Evolutionary conservation across 2,888 invertebrate species (phyloP).

Genomic region (Autographa pulchrina): DNA sequence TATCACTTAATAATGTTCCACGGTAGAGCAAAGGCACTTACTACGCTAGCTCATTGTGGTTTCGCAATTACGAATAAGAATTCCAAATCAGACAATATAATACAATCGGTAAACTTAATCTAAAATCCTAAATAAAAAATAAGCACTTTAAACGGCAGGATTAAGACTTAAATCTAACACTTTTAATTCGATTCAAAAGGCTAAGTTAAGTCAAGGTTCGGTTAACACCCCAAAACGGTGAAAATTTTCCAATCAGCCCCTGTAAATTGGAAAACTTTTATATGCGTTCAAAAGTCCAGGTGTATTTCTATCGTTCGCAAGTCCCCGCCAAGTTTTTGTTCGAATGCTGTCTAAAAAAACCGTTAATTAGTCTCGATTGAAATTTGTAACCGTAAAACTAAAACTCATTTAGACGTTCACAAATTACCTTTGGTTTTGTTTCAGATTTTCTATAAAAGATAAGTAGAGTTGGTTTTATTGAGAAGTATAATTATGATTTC

Average conservation of each 20-base stretch:
- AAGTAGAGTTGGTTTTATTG: conserved; percentile 3
- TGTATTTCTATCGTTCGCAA: conserved; percentile 84
- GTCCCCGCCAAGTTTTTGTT: conserved; percentile 80
- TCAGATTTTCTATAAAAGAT: conserved; percentile 14
- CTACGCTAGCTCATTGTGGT: neutral
- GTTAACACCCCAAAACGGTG: conserved; percentile 87
- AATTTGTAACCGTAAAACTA: conserved; percentile 64
- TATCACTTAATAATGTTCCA: neutral
- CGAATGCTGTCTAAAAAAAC: conserved; percentile 75
- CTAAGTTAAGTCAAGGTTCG: conserved; percentile 83
- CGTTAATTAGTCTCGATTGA: conserved; percentile 77
- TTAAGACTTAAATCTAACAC: conserved; percentile 64
- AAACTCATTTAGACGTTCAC: conserved; percentile 59
- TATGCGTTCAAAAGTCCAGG: conserved; percentile 89
- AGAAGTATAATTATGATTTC: neutral
- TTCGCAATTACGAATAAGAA: neutral
- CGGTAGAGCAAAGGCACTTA: neutral
- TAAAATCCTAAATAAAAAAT: conserved; percentile 16
- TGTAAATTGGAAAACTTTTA: conserved; percentile 90
- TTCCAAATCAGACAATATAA: neutral
- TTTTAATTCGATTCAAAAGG: conserved; percentile 80
- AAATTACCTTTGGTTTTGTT: conserved; percentile 54
- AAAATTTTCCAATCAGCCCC: conserved; percentile 88
- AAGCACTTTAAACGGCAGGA: conserved; percentile 13
- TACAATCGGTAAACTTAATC: neutral